Evolutionary conservation across 2,113 vertebrate species (phyloP).

Genomic region (mouse (Mus musculus)): DNA sequence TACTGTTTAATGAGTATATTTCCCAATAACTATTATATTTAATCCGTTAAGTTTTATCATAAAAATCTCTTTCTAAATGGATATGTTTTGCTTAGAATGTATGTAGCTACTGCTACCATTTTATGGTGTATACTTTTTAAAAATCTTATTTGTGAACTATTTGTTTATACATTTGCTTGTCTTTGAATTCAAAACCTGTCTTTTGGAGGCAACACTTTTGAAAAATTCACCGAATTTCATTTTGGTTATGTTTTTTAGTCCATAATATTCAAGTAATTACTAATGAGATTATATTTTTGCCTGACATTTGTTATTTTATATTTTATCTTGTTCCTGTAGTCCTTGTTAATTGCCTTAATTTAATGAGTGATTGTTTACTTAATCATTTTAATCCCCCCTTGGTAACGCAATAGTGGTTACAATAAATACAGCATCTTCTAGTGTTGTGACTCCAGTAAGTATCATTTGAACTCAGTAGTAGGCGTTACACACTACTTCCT

Average conservation of each 20-base stretch:
- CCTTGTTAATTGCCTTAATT: background rate
- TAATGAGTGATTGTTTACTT: background rate
- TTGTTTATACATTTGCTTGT: background rate
- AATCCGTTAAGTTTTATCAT: background rate
- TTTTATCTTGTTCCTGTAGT: background rate
- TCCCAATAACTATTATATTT: background rate
- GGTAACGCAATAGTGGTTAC: background rate
- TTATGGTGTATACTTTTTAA: background rate
- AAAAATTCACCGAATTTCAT: background rate
- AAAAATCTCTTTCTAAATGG: background rate
- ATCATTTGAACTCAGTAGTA: background rate
- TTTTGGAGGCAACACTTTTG: background rate
- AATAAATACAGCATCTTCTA: background rate
- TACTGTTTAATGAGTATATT: background rate
- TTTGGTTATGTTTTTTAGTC: background rate
- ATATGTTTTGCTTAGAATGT: background rate
- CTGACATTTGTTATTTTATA: background rate
- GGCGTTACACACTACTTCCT: background rate
- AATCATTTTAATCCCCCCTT: constrained; percentile 13
- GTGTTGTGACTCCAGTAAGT: background rate
- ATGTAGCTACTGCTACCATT: background rate
- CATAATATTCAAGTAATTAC: background rate
- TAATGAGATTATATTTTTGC: background rate
- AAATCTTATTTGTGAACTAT: background rate
- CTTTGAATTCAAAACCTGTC: background rate